Evolutionary conservation across 1,140 invertebrate species (phyloP), one percentile per base, ranked within the genome.

Genomic region (Aphis gossypii): DNA sequence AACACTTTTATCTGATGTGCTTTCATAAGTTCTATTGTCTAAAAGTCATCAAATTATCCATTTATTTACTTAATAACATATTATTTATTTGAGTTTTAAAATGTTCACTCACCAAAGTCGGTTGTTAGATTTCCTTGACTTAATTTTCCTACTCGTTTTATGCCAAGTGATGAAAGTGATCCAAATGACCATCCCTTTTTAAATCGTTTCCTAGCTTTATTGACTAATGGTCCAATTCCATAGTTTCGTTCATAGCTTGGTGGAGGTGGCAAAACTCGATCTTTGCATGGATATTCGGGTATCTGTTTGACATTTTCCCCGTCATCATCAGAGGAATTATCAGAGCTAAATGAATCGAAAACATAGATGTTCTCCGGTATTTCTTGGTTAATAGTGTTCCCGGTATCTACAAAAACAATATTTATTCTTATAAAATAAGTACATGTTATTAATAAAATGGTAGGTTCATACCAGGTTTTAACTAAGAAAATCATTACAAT

Each of bases 131-230:
- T 44, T 5, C 91, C 38, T 44, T 84, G 84, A 7, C 94, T 94
- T 25, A 94, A 94, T 82, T 94, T 94, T 54, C 94, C 94, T 23
- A 95, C 94, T 23, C 93, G 89, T 48, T 94, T 94, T 41, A 94
- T 54, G 18, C 94, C 94, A 68, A 94, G 94, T 2, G 94, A 84
- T 35, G 94, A 93, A 23, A 94, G 94, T 9, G 94, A 90, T 48
- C 94, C 94, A 23, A 94, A 46, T 21, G 94, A 94, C 94, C 94
- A 95, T 8, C 94, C 93, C 68, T 94, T 94, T 87, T 94, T 93
- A 94, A 95, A 94, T 89, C 94, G 90, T 35, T 94, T 94, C 41
- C 94, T 94, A 7, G 94, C 94, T 46, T 94, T 90, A 76, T 94
- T 94, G 92, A 95, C 94, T 23, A 95, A 82, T 7, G 92, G 92